phyloP scores from a whole-genome alignment of 2,113 vertebrate genomes.

The Ceuthmochares aereus region DNA sequence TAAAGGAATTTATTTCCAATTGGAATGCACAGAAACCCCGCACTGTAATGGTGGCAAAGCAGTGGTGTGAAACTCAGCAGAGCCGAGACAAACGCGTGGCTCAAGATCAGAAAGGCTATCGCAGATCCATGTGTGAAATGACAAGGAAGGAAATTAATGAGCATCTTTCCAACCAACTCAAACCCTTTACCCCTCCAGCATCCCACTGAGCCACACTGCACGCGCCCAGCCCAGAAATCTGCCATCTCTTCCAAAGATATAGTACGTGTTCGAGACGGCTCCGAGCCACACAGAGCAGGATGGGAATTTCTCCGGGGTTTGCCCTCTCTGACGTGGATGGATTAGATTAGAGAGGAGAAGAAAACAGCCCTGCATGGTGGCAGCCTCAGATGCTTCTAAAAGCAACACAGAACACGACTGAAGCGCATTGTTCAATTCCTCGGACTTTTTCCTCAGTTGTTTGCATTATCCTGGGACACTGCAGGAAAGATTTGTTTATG shows the following conservation, averaged over 20 bases:
- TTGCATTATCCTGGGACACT: neutral
- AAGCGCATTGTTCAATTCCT: rapidly evolving
- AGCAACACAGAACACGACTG: rapidly evolving
- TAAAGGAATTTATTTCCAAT: slow-evolving; percentile 58
- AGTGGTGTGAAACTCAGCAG: slow-evolving; percentile 13
- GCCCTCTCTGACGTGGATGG: neutral
- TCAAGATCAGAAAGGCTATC: slow-evolving; percentile 5
- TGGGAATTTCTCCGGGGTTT: neutral
- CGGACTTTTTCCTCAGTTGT: neutral
- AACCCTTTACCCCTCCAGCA: neutral
- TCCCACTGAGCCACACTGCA: neutral
- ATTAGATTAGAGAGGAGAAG: neutral
- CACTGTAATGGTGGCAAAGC: slow-evolving; percentile 7
- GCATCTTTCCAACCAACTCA: slow-evolving; percentile 2
- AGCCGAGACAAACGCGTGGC: neutral
- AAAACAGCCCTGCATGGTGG: neutral
- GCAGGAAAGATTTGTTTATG: rapidly evolving
- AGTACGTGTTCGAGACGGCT: rapidly evolving
- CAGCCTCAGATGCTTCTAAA: neutral
- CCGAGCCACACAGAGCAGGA: neutral
- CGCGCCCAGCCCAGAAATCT: neutral
- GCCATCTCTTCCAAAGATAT: neutral
- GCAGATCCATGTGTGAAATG: neutral
- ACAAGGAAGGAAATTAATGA: slow-evolving; percentile 37
- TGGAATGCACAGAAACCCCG: slow-evolving; percentile 45